Evolutionary conservation across 2,797 vertebrate genomes (phyloP), one percentile per base, ranked within the genome.

Genomic region (Benthosema pterotum): DNA sequence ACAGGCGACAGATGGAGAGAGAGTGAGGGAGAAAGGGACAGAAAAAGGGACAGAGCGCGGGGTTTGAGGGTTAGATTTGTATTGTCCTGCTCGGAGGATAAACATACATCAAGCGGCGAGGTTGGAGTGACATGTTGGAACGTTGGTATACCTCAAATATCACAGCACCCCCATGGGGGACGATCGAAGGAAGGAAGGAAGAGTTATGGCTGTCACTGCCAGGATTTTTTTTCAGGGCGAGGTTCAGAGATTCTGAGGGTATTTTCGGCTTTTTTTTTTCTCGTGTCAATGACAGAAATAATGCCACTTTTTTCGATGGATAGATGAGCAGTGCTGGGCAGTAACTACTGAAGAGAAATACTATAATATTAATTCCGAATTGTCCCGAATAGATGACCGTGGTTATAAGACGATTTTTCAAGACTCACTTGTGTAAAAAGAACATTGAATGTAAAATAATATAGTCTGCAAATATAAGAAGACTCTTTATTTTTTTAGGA

Each of bases 151-250:
- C 85, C 89, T 90, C 86, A 0, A 87, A 80, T n/a, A 89, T 88
- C 82, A 81, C 11, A 77, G 57, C 11, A 76, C 60, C 53, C 68
- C 86, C 69, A 75, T 81, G 84, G 94, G 90, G 88, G 80, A 87
- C 83, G n/a, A n/a, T n/a, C n/a, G n/a, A n/a, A n/a, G n/a, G n/a
- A n/a, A n/a, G n/a, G n/a, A n/a, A 52, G 15, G 86, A 93, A 93
- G 92, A 93, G 90, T 91, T 90, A 93, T 63, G 65, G 59, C 49
- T 88, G 84, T 69, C 83, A 79, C 83, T 75, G 86, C n/a, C n/a
- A 88, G 93, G 86, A 92, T 91, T 90, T 90, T 83, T 91, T 90
- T 90, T 83, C 91, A 90, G 86, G 79, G 78, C 92, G 89, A 91
- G 45, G 88, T 92, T 91, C 91, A 85, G 84, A 83, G 88, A 91